Conservation (phyloP, 2,888 invertebrate species). For the Phyllotreta striolata region DNA sequence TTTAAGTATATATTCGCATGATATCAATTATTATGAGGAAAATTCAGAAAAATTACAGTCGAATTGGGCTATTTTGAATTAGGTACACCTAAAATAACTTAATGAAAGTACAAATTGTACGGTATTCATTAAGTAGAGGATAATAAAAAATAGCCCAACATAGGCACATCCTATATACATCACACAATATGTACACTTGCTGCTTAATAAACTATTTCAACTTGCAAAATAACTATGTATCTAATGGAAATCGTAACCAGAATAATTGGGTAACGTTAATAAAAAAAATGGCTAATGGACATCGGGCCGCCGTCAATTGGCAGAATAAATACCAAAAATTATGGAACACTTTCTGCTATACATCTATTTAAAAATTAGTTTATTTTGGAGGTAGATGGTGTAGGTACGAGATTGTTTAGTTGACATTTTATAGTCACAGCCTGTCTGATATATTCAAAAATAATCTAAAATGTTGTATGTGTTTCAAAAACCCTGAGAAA, state of each 20-base stretch:
- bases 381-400: conserved; percentile 22
- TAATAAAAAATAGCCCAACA: too few relatives aligned
- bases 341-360: conserved; percentile 15
- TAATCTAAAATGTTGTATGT: not conserved
- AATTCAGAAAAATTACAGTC: too few relatives aligned
- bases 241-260: conserved; percentile 3
- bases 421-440: conserved; percentile 29
- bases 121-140: too few relatives aligned
- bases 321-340: conserved; percentile 9
- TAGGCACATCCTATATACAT: conserved; percentile 8
- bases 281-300: conserved; percentile 6
- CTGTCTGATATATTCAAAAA: conserved; percentile 21
- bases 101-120: too few relatives aligned
- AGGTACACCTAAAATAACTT: too few relatives aligned
- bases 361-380: conserved; percentile 19
- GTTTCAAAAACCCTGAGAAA: conserved; percentile 15
- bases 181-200: conserved; percentile 9
- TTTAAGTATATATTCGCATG: too few relatives aligned
- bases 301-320: not conserved
- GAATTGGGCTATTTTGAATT: too few relatives aligned
- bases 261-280: conserved; percentile 1
- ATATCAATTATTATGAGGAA: too few relatives aligned
- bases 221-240: conserved; percentile 8
- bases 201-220: conserved; percentile 15
- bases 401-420: conserved; percentile 23